Conservation (phyloP, 2,113 vertebrate species). For the Ceyx melanurus region DNA sequence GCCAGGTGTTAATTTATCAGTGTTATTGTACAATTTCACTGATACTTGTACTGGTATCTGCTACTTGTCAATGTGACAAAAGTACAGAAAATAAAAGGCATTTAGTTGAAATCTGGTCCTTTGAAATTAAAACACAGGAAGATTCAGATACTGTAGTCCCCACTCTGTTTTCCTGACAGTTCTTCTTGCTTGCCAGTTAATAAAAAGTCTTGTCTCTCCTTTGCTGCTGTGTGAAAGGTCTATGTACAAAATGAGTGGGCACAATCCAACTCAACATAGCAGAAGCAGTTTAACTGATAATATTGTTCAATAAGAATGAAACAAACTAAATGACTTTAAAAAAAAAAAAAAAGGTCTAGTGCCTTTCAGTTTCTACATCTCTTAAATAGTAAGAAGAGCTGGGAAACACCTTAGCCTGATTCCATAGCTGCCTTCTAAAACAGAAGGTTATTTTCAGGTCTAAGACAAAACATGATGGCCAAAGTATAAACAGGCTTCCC, state of each 20-base stretch:
- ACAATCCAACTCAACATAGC: neutral
- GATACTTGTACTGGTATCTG: neutral
- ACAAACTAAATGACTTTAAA: neutral
- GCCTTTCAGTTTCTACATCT: neutral
- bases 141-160: neutral
- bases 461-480: neutral
- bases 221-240: neutral
- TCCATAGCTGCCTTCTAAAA: neutral
- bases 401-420: neutral
- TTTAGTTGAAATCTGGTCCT: neutral
- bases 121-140: neutral
- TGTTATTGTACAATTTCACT: neutral
- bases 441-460: constrained; percentile 4
- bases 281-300: neutral
- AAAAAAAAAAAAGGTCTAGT: neutral
- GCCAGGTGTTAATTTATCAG: neutral
- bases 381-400: neutral
- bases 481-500: neutral
- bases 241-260: neutral
- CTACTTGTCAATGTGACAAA: neutral
- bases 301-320: neutral
- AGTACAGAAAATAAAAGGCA: neutral
- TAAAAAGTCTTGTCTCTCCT: neutral
- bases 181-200: neutral
- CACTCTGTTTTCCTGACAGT: neutral